Evolutionary conservation across 2,888 invertebrate species (phyloP), one percentile per base, ranked within the genome.

Genomic region (Drosophila koepferae): DNA sequence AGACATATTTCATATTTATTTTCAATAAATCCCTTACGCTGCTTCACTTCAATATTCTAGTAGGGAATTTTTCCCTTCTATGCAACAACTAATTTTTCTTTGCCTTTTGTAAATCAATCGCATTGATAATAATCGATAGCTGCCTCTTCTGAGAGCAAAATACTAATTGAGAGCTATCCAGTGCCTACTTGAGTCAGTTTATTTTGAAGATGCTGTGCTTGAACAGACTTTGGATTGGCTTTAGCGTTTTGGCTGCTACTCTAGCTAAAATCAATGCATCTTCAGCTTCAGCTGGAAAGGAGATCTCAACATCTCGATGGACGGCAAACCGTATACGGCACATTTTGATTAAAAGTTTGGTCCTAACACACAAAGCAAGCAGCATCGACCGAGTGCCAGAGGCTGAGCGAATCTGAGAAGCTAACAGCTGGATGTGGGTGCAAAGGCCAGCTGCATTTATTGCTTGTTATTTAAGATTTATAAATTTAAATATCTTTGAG

Each of bases 401-500:
- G 16, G 7, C 8, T 14, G 28, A 28, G 28, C 1, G 34, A 48
- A 9, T 48, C 31, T 34, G 49, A 7, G 49, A 51, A 34, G 49
- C 49, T 18, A 7, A 18, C 49, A 51, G 49, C 49, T 51, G 49
- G n/a, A 3, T 12, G 20, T 44, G 68, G 23, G n/a, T 54, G 40
- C 56, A 44, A 40, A 62, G 61, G 43, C 44, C 66, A 75, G 67
- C 59, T 80, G 88, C 82, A 89, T 88, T 86, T 82, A 82, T 82
- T 82, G 89, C 89, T 86, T 89, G 82, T 88, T 82, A 88, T 86
- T 82, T 88, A 82, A 86, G 89, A 82, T 88, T 88, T 82, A 82
- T 86, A 83, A 80, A 82, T 89, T 86, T 80, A 83, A 82, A 86
- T 82, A 89, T 86, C 81, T 89, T 77, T 81, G 81, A 69, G 87